A percentile compares a stretch with the other conserved stretches of the same genome.
phyloP scores from a whole-genome alignment of 2,113 vertebrate species.

The Pithys albifrons region DNA sequence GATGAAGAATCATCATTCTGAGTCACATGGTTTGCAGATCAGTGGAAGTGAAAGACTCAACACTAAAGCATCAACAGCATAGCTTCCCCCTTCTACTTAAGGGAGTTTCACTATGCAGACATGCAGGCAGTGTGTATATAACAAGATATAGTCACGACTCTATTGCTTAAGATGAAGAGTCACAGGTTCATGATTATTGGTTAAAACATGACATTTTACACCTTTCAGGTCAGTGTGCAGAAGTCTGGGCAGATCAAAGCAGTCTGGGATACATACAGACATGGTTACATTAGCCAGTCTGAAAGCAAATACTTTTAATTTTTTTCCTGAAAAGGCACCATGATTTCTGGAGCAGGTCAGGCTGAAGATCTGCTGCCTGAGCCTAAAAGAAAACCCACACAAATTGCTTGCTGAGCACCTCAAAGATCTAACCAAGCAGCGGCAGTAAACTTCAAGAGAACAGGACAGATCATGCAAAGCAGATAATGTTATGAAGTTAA shows the following conservation, averaged over 20 bases:
- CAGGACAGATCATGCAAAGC: not conserved
- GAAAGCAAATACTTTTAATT: not conserved
- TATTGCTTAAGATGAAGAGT: not conserved
- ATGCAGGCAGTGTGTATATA: rapidly evolving
- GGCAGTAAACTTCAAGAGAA: not conserved
- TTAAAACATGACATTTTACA: not conserved
- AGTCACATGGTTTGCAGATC: rapidly evolving
- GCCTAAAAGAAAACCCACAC: not conserved
- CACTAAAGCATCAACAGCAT: not conserved
- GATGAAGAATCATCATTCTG: not conserved
- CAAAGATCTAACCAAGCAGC: not conserved
- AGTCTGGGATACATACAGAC: not conserved
- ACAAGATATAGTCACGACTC: not conserved
- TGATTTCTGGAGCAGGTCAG: not conserved
- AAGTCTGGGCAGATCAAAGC: not conserved
- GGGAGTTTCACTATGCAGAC: not conserved
- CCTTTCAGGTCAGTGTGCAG: not conserved
- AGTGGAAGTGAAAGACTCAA: not conserved
- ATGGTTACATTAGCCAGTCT: not conserved
- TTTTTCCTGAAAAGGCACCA: not conserved
- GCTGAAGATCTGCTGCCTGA: not conserved
- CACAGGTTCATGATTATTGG: not conserved
- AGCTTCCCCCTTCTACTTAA: not conserved
- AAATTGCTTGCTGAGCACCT: not conserved
- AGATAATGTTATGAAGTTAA: not conserved